These are phyloP conservation scores for Corella eumyota DNA, from an alignment of 23 tunicate genomes.

Conservation along the genomic window DNA sequence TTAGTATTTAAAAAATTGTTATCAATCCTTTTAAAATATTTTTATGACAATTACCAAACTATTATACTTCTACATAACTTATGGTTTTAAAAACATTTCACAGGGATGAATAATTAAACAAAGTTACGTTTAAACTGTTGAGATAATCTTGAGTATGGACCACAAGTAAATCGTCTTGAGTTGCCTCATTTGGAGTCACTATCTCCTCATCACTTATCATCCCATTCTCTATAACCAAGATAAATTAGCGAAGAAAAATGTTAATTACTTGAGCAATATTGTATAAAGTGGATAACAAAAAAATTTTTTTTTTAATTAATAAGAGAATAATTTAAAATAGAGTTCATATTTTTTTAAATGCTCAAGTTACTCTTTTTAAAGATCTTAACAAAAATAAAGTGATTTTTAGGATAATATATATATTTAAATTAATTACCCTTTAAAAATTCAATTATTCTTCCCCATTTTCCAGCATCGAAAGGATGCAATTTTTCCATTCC, in stretches of 20 bases:
- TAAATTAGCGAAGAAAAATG: not conserved
- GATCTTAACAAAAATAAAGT: too few species aligned
- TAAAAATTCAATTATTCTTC: slow-evolving; percentile 32
- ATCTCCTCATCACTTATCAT: slow-evolving; percentile 6
- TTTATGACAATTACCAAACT: too few species aligned
- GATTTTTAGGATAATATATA: not conserved
- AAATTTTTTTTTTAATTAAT: not conserved
- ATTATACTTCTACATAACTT: too few species aligned
- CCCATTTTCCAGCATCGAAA: slow-evolving; percentile 94
- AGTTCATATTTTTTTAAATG: too few species aligned
- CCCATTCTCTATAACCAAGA: slow-evolving; percentile 11
- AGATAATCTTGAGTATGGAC: slow-evolving; percentile 54
- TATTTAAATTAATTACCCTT: slow-evolving; percentile 15
- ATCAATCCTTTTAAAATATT: too few species aligned
- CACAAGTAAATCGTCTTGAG: slow-evolving; percentile 36
- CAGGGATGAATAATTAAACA: not conserved
- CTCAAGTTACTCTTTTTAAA: too few species aligned
- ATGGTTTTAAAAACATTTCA: too few species aligned
- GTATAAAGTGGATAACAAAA: not conserved
- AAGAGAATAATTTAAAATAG: not conserved
- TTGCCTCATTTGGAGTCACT: slow-evolving; percentile 29
- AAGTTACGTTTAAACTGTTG: slow-evolving; percentile 62
- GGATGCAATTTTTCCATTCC: slow-evolving; percentile 85
- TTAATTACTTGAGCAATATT: not conserved
- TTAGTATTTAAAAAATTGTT: too few species aligned